Evolutionary conservation across 1,140 invertebrate species (phyloP), one percentile per base, ranked within the genome.

Genomic region (Drosophila ananassae): DNA sequence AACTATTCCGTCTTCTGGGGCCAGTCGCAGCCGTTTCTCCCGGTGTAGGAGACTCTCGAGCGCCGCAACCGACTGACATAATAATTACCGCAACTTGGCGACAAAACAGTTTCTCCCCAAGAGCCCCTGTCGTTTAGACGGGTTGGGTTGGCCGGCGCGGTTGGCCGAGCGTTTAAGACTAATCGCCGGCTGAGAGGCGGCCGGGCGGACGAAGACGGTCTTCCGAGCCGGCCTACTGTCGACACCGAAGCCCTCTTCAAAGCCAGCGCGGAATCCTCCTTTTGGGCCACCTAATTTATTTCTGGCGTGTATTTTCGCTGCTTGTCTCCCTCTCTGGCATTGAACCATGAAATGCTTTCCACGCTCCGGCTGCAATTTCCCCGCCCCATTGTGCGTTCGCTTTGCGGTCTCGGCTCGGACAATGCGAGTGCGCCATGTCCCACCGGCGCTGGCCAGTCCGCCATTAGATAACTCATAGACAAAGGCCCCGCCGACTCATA

Each of bases 81-180:
- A 84, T 84, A 84, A 84, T 84, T 73, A 84, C 81, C 81, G 67
- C 80, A 84, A 73, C 62, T 79, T 79, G 77, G 75, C 79, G 79
- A 82, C 79, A 79, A 74, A 73, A 82, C 46, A 58, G 59, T 71
- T 74, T 32, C 55, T 51, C 13, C 50, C 28, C 41, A 9, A 32
- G 28, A n/a, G 25, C 41, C 13, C 2, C 3, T 50, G 56, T 22
- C 37, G 24, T 24, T 56, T 41, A 13, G 48, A 69, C 62, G 67
- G 69, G 3, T 8, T 17, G 17, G 13, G 61, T 73, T 74, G 79
- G 56, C 64, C 71, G 79, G n/a, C n/a, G n/a, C n/a, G 13, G 61
- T 73, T 74, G 79, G 56, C 64, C 71, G 79, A 66, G 62, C 44
- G 62, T 58, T 73, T 55, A 17, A 71, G 75, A 74, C 77, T 69